These are phyloP conservation scores for Rhizoglyphus robini DNA, from an alignment of 1,140 invertebrate genomes.

Conservation along the genomic window DNA sequence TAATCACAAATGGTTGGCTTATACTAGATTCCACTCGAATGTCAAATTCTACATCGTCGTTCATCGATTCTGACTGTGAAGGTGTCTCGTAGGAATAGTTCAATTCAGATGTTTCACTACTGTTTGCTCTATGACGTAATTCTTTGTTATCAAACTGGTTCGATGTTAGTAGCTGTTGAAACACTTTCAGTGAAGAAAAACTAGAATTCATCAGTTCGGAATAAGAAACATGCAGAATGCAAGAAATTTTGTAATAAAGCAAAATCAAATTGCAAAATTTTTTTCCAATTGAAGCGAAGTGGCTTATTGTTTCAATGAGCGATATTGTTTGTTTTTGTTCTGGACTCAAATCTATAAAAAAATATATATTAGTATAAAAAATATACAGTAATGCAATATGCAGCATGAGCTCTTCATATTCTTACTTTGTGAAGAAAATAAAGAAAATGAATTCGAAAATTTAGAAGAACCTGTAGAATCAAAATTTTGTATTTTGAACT, in stretches of 20 bases:
- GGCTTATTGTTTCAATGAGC: constrained; percentile 1
- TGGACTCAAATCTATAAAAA: not conserved
- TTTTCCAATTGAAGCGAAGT: constrained; percentile 14
- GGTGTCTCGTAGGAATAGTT: not conserved
- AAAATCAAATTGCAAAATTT: constrained; percentile 14
- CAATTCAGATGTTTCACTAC: not conserved
- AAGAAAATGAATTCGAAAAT: not conserved
- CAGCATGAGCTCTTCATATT: no score
- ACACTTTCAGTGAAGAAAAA: not conserved
- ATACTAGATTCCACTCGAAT: not conserved
- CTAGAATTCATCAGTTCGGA: not conserved
- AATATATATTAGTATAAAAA: constrained; percentile 1
- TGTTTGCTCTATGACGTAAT: not conserved
- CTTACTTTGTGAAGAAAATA: not conserved
- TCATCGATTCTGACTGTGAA: not conserved
- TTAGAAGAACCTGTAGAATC: not conserved
- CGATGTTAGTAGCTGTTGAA: not conserved
- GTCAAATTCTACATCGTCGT: not conserved
- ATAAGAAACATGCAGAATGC: constrained; percentile 1
- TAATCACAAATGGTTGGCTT: not conserved
- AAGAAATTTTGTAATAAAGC: constrained; percentile 21
- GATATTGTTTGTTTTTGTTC: not conserved
- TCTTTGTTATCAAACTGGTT: not conserved
- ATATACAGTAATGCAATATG: no score
- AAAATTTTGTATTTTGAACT: constrained; percentile 8